Evolutionary conservation across 2,888 invertebrate genomes (phyloP), one percentile per base, ranked within the genome.

Genomic region (Odontothrips loti): DNA sequence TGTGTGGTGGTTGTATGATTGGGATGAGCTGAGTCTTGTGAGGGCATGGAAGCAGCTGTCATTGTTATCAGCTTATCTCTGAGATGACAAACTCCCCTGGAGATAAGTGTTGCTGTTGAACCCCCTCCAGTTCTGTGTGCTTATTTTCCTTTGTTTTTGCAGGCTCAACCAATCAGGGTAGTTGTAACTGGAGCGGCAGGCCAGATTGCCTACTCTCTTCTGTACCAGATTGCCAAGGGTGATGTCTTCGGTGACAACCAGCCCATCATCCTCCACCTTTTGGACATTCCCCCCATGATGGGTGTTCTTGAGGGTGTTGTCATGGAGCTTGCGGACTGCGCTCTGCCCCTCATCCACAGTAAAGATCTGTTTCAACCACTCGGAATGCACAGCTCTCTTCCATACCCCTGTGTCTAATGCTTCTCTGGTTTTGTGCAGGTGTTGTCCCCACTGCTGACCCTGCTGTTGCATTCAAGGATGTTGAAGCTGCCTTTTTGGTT

Each of bases 121-220:
- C 27, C 23, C 23, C 12, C 9, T 27, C 23, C 23, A 58, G n/a
- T 75, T 11, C 12, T 11, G 27, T 75, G 23, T 12, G 8, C 23
- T 27, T 12, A 27, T 27, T 27, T 27, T 75, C 9, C 48, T 82
- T 81, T 81, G 81, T 83, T 82, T 83, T 90, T 90, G 82, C 87
- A 95, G 94, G 89, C 91, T 86, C 92, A 93, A 88, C 95, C 97
- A 86, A 94, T 98, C 86, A 93, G 93, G 89, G 96, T 99, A 84
- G 94, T 97, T 82, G 95, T 99, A 48, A 99, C 99, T 81, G 99
- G 99, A 83, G 99, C 99, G 85, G 99, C 99, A 82, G 99, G 99
- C 27, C 99, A 99, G 89, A 99, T 99, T 85, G 98, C 97, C 82
- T 99, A 99, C 88, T 98, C 98, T 2, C 89, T 99, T 79, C 90